Evolutionary conservation across 2,888 invertebrate genomes (phyloP).

Genomic region (Hydrotaea cyrtoneurina): DNA sequence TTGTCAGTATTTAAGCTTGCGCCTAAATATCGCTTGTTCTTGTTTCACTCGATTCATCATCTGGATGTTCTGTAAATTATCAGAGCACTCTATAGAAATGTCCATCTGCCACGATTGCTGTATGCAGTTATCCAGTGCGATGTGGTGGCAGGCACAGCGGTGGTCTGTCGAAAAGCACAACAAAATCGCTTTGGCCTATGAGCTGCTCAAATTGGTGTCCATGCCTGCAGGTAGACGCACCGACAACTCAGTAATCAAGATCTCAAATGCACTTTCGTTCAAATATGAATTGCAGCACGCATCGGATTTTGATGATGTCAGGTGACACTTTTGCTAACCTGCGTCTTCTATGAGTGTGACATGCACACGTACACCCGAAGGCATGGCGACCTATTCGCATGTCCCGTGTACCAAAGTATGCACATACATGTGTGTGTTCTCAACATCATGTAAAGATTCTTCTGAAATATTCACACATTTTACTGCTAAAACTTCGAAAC

Average conservation of each 20-base stretch:
- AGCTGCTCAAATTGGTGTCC: no score
- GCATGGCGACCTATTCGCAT: neutral
- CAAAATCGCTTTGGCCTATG: no score
- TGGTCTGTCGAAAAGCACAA: no score
- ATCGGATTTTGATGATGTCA: neutral
- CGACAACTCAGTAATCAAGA: neutral
- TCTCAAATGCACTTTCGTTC: neutral
- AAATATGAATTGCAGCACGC: neutral
- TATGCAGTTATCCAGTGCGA: no score
- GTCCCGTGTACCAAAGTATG: neutral
- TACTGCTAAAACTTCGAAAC: neutral
- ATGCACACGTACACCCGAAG: neutral
- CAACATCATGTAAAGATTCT: neutral
- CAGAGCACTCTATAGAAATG: no score
- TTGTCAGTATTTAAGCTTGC: no score
- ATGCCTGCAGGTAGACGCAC: no score
- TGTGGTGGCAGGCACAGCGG: no score
- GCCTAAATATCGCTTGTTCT: no score
- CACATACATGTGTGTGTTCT: neutral
- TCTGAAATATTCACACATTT: conserved; percentile 24
- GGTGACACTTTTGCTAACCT: conserved; percentile 5
- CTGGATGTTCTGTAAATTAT: no score
- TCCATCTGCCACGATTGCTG: no score
- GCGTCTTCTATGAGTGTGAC: neutral
- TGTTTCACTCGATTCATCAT: no score